Evolutionary conservation across 2,888 invertebrate species (phyloP).

Genomic region (Torymus aiolomorphi): DNA sequence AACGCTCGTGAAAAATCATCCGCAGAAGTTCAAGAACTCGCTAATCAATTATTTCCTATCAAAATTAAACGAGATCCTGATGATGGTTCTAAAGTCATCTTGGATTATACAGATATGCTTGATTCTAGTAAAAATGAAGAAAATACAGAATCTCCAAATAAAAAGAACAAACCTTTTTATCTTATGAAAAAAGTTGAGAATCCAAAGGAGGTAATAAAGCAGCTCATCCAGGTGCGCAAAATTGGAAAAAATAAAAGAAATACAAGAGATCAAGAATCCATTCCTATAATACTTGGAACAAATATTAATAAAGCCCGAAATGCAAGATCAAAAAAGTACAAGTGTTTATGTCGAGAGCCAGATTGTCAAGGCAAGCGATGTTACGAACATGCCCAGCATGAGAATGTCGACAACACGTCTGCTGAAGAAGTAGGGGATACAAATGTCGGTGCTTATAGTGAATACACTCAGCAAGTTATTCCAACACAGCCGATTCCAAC

Average conservation of each 20-base stretch:
- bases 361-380: slow-evolving; percentile 42
- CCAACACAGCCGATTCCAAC: not conserved
- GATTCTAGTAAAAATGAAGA: no score
- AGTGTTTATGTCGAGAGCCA: slow-evolving; percentile 63
- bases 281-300: not conserved
- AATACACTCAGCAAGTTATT: not conserved
- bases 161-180: slow-evolving; percentile 1
- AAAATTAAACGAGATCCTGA: slow-evolving; percentile 7
- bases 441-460: not conserved
- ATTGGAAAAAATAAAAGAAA: slow-evolving; percentile 1
- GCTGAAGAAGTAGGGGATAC: slow-evolving; percentile 6
- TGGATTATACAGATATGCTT: no score
- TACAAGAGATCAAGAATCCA: not conserved
- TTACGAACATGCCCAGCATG: not conserved
- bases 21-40: not conserved
- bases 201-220: not conserved
- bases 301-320: slow-evolving; percentile 10
- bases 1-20: not conserved
- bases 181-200: not conserved
- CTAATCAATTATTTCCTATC: not conserved
- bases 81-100: not conserved
- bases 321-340: slow-evolving; percentile 59
- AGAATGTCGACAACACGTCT: slow-evolving; percentile 4
- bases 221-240: not conserved
- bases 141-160: not conserved